Conservation (phyloP, 2,797 vertebrate genomes). For the Thamnophis elegans region DNA sequence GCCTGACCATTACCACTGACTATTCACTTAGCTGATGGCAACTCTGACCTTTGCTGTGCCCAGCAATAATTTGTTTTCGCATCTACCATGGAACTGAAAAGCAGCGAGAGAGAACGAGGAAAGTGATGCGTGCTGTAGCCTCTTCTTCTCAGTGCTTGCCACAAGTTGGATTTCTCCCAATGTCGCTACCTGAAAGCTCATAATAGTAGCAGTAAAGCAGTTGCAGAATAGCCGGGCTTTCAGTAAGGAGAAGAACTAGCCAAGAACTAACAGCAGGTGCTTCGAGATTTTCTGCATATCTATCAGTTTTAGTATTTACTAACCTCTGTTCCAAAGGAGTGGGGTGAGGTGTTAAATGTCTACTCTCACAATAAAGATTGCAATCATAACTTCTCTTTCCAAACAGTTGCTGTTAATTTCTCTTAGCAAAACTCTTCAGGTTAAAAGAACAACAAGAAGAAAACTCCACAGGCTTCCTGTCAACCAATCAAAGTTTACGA, state of each 20-base stretch:
- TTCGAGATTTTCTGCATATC: background rate
- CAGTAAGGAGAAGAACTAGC: background rate
- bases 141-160: conserved; percentile 40
- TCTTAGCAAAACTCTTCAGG: background rate
- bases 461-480: background rate
- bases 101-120: conserved; percentile 25
- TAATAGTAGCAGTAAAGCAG: rapidly evolving
- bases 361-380: background rate
- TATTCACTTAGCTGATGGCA: conserved; percentile 40
- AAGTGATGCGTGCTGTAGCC: conserved; percentile 25
- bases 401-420: background rate
- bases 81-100: conserved; percentile 40
- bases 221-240: background rate
- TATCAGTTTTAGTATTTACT: rapidly evolving
- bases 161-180: conserved; percentile 2
- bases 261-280: rapidly evolving
- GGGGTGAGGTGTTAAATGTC: background rate
- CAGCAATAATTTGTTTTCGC: conserved; percentile 56
- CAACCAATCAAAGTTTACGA: background rate
- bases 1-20: background rate
- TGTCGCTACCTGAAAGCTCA: conserved; percentile 12
- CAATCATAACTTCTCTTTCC: background rate
- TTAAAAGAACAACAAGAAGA: background rate
- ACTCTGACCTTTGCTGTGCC: conserved; percentile 51
- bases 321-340: background rate